These are phyloP conservation scores for Macquaria australasica DNA, from an alignment of 2,113 vertebrate genomes.

Conservation along the genomic window DNA sequence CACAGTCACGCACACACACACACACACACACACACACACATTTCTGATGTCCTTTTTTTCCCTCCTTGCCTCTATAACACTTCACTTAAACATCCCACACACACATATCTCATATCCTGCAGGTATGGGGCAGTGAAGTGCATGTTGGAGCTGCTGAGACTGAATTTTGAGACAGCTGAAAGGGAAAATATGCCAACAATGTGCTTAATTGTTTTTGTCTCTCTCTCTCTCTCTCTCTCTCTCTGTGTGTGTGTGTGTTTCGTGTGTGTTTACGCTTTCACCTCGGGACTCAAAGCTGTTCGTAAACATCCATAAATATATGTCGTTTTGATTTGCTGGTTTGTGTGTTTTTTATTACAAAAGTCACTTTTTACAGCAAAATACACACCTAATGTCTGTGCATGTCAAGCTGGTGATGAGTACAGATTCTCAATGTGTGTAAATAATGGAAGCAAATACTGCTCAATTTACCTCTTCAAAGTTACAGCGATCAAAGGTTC, in stretches of 20 bases:
- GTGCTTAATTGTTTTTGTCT: constrained; percentile 21
- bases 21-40: constrained; percentile 21
- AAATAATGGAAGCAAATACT: not conserved
- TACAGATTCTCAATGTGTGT: not conserved
- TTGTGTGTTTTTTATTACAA: not conserved
- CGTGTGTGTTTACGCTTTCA: not conserved
- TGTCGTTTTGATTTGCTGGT: not conserved
- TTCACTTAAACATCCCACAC: constrained; percentile 46
- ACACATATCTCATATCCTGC: constrained; percentile 43
- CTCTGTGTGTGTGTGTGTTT: not conserved
- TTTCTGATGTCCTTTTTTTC: constrained; percentile 22
- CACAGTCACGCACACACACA: constrained; percentile 19
- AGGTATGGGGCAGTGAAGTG: constrained; percentile 61
- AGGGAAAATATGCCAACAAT: constrained; percentile 63
- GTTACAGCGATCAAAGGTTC: constrained; percentile 40
- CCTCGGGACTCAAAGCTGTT: not conserved
- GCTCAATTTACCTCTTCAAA: constrained; percentile 24
- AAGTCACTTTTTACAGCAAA: not conserved
- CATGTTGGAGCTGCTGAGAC: constrained; percentile 62
- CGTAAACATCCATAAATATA: constrained; percentile 7
- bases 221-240: not conserved
- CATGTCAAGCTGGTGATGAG: not conserved
- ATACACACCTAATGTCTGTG: not conserved
- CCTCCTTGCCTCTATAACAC: constrained; percentile 24
- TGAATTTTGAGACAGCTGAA: constrained; percentile 71